Conservation (phyloP, 2,888 invertebrate genomes). For the Cryptus armator region DNA sequence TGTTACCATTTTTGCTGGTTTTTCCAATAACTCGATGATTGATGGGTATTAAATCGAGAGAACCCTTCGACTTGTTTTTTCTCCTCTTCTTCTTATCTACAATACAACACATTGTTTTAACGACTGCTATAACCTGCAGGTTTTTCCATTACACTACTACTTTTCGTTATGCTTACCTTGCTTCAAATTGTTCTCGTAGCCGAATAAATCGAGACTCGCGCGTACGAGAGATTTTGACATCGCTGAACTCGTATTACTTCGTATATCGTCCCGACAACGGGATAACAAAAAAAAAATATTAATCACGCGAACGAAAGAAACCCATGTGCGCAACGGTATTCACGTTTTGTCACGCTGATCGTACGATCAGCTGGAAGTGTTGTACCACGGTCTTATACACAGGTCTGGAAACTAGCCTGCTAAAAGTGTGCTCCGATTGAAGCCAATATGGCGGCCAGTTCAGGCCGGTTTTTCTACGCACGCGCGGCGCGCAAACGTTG, state of each 20-base stretch:
- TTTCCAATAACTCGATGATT: slow-evolving; percentile 78
- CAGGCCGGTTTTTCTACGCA: too few species aligned
- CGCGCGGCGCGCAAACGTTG: too few species aligned
- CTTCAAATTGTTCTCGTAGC: slow-evolving; percentile 79
- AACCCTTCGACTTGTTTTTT: slow-evolving; percentile 80
- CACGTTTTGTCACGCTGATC: background rate
- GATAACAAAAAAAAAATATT: background rate
- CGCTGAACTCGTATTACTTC: slow-evolving; percentile 69
- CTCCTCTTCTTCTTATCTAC: slow-evolving; percentile 83
- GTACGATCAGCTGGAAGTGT: slow-evolving; percentile 11
- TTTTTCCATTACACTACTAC: background rate
- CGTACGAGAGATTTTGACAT: slow-evolving; percentile 88
- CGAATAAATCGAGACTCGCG: slow-evolving; percentile 87
- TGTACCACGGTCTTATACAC: too few species aligned
- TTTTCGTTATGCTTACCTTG: slow-evolving; percentile 70
- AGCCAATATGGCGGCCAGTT: too few species aligned
- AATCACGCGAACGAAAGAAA: background rate
- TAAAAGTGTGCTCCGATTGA: too few species aligned
- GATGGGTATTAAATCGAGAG: slow-evolving; percentile 80
- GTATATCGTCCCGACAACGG: background rate
- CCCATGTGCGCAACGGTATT: background rate
- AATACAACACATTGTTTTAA: background rate
- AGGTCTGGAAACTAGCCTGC: too few species aligned
- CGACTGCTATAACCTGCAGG: background rate
- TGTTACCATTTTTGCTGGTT: slow-evolving; percentile 78